These are phyloP conservation scores for Tinea trinotella DNA, from an alignment of 2,888 invertebrate species.

Conservation along the genomic window DNA sequence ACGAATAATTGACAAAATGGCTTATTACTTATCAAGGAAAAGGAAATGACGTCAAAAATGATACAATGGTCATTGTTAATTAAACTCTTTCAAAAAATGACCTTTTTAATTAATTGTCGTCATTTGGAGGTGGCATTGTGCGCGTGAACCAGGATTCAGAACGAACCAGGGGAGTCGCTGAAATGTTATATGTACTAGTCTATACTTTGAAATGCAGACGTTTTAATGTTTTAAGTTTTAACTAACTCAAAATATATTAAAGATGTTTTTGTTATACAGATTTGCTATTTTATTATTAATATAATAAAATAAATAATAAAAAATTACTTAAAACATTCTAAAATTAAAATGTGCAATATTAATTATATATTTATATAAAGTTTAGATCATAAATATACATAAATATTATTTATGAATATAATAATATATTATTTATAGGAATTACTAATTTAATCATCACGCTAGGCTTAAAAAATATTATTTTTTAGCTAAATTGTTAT, in stretches of 20 bases:
- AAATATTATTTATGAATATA: too few relatives aligned
- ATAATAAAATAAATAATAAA: slow-evolving; percentile 6
- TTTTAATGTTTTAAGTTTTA: background rate
- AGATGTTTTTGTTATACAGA: too few relatives aligned
- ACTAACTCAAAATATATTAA: too few relatives aligned
- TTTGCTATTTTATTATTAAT: background rate
- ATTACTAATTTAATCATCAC: too few relatives aligned
- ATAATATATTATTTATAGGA: too few relatives aligned
- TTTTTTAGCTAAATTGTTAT: too few relatives aligned
- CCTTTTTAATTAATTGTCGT: slow-evolving; percentile 25
- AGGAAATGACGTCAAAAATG: background rate
- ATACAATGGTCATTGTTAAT: background rate
- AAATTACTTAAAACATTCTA: background rate
- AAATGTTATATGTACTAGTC: slow-evolving; percentile 21
- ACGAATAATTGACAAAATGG: too few relatives aligned
- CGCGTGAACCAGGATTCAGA: slow-evolving; percentile 69
- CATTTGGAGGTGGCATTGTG: slow-evolving; percentile 61
- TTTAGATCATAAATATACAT: too few relatives aligned
- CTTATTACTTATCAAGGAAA: too few relatives aligned
- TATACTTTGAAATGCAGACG: slow-evolving; percentile 60
- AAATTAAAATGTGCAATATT: too few relatives aligned
- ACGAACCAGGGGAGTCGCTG: slow-evolving; percentile 71
- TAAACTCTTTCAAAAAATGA: slow-evolving; percentile 27
- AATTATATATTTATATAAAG: too few relatives aligned
- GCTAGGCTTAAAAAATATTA: too few relatives aligned